phyloP scores from a whole-genome alignment of 2,113 vertebrate genomes.

The Ameiurus melas region DNA sequence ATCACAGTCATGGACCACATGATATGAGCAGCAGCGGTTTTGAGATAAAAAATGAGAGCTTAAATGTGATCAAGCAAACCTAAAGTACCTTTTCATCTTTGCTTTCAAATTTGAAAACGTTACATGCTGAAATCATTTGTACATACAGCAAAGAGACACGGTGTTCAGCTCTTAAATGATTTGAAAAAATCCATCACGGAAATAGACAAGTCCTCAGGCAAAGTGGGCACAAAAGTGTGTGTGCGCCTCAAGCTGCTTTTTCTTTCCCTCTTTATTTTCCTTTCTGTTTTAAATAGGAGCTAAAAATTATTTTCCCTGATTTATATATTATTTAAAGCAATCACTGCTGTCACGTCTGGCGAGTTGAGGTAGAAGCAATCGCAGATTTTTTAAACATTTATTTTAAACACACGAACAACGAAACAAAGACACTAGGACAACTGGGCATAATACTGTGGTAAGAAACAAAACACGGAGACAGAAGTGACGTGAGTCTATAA shows the following conservation, averaged over 20 bases:
- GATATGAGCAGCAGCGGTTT: background rate
- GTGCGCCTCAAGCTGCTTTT: background rate
- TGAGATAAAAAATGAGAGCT: background rate
- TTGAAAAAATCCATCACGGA: background rate
- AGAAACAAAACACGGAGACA: too few relatives aligned
- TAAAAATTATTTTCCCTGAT: background rate
- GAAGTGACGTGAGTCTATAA: too few relatives aligned
- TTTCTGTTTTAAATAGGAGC: background rate
- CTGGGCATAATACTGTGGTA: too few relatives aligned
- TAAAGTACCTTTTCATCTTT: background rate
- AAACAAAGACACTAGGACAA: too few relatives aligned
- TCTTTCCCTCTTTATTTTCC: background rate
- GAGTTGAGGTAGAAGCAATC: too few relatives aligned
- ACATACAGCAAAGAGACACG: background rate
- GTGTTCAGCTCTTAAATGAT: background rate
- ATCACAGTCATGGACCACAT: background rate
- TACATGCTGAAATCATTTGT: background rate
- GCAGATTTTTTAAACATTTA: too few relatives aligned
- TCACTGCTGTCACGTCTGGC: too few relatives aligned
- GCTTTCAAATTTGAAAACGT: background rate
- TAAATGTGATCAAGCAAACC: background rate
- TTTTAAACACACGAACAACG: too few relatives aligned
- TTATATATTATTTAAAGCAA: background rate
- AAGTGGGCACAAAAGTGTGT: background rate
- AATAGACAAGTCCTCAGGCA: background rate